Evolutionary conservation across 2,113 vertebrate genomes (phyloP).

Genomic region (Meriones unguiculatus): DNA sequence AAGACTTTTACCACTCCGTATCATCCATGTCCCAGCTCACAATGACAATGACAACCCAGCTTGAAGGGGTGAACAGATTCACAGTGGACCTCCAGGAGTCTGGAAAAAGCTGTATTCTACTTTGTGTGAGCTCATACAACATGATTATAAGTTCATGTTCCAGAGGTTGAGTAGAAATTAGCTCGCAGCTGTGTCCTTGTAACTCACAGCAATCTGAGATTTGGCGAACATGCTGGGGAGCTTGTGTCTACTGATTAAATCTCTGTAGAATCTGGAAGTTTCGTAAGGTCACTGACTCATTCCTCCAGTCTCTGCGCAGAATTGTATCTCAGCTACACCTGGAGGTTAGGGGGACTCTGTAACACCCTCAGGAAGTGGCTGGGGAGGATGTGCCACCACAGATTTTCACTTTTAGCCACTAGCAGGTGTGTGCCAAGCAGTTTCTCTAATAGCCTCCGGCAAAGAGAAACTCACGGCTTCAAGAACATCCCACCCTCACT

Average conservation of each 20-base stretch:
- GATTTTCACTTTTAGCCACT: neutral
- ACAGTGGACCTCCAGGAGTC: neutral
- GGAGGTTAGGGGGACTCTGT: neutral
- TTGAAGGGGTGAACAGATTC: neutral
- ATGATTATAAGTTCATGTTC: neutral
- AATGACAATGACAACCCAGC: neutral
- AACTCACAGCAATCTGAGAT: neutral
- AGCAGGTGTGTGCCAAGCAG: neutral
- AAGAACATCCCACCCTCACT: neutral
- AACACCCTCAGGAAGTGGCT: neutral
- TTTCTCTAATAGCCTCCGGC: neutral
- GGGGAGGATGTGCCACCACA: neutral
- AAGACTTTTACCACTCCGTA: neutral
- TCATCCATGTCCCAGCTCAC: neutral
- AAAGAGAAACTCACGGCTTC: neutral
- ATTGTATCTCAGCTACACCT: neutral
- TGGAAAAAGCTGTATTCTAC: neutral
- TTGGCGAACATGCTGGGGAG: neutral
- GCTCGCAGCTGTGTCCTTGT: neutral
- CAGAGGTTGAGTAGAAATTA: neutral
- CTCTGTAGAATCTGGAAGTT: neutral
- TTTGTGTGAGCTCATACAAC: neutral
- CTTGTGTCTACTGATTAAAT: neutral
- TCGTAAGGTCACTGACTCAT: neutral
- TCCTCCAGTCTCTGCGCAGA: neutral